phyloP scores from a whole-genome alignment of 2,797 vertebrate genomes.

The Cyclura pinguis region DNA sequence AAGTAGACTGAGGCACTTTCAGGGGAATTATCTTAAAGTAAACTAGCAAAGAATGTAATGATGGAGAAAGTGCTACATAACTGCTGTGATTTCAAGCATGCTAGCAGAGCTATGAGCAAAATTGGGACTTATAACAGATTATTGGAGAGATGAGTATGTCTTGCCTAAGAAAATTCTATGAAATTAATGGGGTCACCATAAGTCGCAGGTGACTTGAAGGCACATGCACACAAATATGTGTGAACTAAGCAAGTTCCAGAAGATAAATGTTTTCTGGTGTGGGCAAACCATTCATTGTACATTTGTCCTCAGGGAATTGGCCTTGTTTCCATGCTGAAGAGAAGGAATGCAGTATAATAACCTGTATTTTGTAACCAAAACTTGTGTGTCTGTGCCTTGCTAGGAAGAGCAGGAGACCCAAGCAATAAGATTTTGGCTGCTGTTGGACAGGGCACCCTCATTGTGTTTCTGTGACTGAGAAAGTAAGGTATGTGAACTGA shows the following conservation, averaged over 20 bases:
- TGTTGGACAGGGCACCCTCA: not conserved
- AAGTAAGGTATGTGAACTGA: not conserved
- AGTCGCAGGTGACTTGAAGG: too few species aligned
- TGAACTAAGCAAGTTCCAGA: not conserved
- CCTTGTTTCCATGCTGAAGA: not conserved
- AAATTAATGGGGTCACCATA: too few species aligned
- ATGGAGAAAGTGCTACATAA: not conserved
- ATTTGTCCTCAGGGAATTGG: not conserved
- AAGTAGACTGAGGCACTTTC: not conserved
- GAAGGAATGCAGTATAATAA: not conserved
- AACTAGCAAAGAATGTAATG: not conserved
- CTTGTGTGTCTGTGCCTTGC: not conserved
- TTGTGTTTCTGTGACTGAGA: not conserved
- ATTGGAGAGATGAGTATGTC: too few species aligned
- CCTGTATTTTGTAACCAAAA: not conserved
- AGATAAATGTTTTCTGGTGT: not conserved
- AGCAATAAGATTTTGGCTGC: not conserved
- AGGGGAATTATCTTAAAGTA: not conserved
- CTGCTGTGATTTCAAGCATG: not conserved
- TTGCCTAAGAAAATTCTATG: too few species aligned
- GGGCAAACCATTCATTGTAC: not conserved
- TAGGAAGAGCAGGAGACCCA: not conserved
- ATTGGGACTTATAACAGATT: not conserved
- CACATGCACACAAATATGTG: not conserved
- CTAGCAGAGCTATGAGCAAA: not conserved